Evolutionary conservation across 2,888 invertebrate genomes (phyloP).

Genomic region (Cephus rjabovi): DNA sequence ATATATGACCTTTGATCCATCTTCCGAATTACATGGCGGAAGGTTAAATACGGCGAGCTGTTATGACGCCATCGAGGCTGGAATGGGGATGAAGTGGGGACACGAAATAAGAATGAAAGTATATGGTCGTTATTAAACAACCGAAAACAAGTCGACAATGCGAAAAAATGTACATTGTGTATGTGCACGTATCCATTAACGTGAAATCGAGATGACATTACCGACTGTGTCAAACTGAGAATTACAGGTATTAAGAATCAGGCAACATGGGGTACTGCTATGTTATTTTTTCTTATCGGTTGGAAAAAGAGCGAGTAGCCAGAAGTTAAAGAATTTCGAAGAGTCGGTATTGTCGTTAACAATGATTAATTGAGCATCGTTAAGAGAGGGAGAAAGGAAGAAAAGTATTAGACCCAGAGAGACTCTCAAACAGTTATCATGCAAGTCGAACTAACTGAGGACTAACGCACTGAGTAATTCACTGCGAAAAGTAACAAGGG

Average conservation of each 20-base stretch:
- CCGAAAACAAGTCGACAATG: conserved; percentile 4
- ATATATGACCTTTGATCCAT: no score
- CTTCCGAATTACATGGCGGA: neutral
- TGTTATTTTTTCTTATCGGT: neutral
- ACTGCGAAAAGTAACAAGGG: neutral
- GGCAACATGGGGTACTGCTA: no score
- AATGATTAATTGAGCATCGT: neutral
- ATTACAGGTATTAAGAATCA: no score
- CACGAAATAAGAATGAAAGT: conserved; percentile 9
- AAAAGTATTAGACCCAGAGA: neutral
- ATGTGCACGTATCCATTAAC: neutral
- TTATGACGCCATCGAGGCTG: neutral
- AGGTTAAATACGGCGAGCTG: conserved; percentile 5
- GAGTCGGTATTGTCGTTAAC: neutral
- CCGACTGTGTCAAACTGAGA: no score
- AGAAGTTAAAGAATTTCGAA: neutral
- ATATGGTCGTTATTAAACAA: conserved; percentile 11
- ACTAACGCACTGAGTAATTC: neutral
- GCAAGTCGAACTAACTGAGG: neutral
- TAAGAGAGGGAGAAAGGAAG: neutral
- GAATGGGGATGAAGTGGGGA: neutral
- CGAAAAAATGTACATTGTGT: conserved; percentile 2
- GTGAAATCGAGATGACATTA: no score
- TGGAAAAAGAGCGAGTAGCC: neutral
- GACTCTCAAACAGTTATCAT: neutral